These are phyloP conservation scores for Calliphora vicina DNA, from an alignment of 1,140 invertebrate species.

Conservation along the genomic window DNA sequence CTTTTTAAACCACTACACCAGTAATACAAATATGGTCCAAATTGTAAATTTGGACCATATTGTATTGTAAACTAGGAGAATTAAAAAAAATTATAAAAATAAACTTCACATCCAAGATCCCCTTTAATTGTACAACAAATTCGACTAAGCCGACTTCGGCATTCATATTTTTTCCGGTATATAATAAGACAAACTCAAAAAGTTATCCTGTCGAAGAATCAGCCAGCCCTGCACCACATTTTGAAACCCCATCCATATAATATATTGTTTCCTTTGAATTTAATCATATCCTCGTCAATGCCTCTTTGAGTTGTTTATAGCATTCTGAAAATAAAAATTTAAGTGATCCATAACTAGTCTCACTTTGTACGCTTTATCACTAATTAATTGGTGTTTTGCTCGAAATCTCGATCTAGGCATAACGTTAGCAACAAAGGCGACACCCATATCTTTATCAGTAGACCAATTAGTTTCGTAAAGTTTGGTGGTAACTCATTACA, in stretches of 20 bases:
- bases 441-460: too few species aligned
- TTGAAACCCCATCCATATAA: neutral
- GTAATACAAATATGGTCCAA: too few species aligned
- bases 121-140: too few species aligned
- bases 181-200: too few species aligned
- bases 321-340: slow-evolving; percentile 40
- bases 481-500: neutral
- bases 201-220: too few species aligned
- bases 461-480: neutral
- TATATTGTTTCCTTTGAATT: neutral
- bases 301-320: slow-evolving; percentile 45
- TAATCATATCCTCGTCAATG: neutral
- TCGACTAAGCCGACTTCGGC: too few species aligned
- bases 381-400: too few species aligned
- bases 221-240: slow-evolving; percentile 7
- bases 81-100: neutral
- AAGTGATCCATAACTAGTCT: slow-evolving; percentile 47
- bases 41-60: too few species aligned
- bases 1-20: too few species aligned
- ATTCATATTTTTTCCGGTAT: too few species aligned
- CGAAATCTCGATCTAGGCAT: neutral
- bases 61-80: neutral
- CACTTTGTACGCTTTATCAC: slow-evolving; percentile 45
- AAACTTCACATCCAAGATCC: neutral
- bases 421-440: neutral